phyloP scores from a whole-genome alignment of 2,888 invertebrate species.

The Lampropteryx suffumata region DNA sequence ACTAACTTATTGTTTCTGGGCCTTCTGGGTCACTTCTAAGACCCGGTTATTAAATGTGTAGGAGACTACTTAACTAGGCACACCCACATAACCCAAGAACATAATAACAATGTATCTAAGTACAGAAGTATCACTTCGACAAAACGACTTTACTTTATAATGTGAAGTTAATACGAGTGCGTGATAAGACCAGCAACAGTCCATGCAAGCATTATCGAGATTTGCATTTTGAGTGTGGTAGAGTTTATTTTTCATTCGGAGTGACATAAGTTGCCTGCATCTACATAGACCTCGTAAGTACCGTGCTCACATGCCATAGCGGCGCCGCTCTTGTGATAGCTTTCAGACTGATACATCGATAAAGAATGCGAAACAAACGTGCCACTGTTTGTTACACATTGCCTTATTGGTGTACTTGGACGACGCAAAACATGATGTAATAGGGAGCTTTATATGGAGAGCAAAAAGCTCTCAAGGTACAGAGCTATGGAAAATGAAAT shows the following conservation, averaged over 20 bases:
- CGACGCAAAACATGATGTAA: slow-evolving; percentile 38
- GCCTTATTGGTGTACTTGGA: slow-evolving; percentile 43
- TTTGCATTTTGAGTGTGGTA: background rate
- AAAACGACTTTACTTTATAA: background rate
- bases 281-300: background rate
- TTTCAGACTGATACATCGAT: slow-evolving; percentile 49
- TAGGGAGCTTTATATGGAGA: slow-evolving; percentile 21
- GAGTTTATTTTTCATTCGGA: background rate
- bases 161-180: no score
- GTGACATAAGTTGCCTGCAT: no score
- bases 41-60: slow-evolving; percentile 24
- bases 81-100: slow-evolving; percentile 29
- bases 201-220: background rate
- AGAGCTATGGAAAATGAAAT: no score
- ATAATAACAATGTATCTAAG: background rate
- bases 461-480: no score
- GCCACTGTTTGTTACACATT: slow-evolving; percentile 50
- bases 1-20: slow-evolving; percentile 12
- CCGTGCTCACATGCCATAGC: slow-evolving; percentile 4
- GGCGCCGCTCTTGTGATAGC: slow-evolving; percentile 28
- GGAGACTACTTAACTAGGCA: slow-evolving; percentile 23
- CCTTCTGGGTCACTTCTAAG: slow-evolving; percentile 6
- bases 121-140: background rate
- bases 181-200: no score
- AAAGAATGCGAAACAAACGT: slow-evolving; percentile 55